Evolutionary conservation across 2,797 vertebrate genomes (phyloP).

Genomic region (Cyclopterus lumpus): DNA sequence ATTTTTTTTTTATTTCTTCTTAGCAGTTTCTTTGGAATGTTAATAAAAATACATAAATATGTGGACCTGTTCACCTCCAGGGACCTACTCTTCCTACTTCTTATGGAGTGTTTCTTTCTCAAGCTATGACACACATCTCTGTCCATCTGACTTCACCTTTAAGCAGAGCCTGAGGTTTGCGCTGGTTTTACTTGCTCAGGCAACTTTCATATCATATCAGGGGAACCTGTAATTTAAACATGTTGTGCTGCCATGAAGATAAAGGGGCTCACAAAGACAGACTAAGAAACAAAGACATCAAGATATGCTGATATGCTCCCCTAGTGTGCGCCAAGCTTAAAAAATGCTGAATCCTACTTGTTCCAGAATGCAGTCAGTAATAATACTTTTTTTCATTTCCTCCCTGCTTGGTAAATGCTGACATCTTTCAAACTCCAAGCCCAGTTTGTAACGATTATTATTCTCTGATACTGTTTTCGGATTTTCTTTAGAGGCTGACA

Average conservation of each 20-base stretch:
- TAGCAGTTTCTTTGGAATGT: not conserved
- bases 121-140: constrained; percentile 32
- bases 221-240: not conserved
- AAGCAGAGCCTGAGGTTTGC: constrained; percentile 24
- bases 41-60: not conserved
- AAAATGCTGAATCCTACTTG: too few species aligned
- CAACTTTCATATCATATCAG: not conserved
- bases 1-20: not conserved
- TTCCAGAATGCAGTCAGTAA: too few species aligned
- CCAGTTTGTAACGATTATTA: too few species aligned
- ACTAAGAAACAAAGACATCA: not conserved
- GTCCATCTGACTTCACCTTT: constrained; percentile 44
- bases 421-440: too few species aligned
- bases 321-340: too few species aligned
- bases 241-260: not conserved
- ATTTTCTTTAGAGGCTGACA: too few species aligned
- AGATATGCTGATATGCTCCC: not conserved
- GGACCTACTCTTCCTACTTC: not conserved
- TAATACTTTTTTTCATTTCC: too few species aligned
- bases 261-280: not conserved
- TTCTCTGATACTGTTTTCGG: too few species aligned
- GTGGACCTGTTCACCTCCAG: not conserved
- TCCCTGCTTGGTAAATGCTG: too few species aligned
- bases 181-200: not conserved
- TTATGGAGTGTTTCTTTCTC: constrained; percentile 37